phyloP scores from a whole-genome alignment of 2,797 vertebrate species.

The Myotis vivesi region DNA sequence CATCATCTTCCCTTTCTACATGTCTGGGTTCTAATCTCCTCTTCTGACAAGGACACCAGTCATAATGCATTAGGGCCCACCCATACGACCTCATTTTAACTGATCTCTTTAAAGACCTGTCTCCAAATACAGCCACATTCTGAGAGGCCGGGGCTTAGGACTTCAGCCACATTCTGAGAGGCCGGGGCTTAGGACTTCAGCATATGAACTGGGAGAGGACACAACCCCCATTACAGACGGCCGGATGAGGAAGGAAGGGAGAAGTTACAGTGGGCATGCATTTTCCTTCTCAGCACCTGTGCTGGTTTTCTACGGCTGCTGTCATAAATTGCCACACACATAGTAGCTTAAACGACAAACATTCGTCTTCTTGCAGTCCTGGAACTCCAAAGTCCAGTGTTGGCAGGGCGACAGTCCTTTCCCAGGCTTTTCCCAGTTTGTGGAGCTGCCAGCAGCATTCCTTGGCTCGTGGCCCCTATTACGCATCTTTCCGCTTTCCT shows the following conservation, averaged over 20 bases:
- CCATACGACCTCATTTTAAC: not conserved
- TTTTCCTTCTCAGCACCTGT: not conserved
- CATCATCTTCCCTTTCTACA: not conserved
- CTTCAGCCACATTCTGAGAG: not conserved
- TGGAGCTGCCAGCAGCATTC: not conserved
- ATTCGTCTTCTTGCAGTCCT: not conserved
- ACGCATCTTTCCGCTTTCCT: not conserved
- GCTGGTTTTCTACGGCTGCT: not conserved
- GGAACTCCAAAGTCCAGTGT: not conserved
- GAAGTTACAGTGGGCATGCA: fast-evolving
- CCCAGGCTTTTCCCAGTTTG: not conserved
- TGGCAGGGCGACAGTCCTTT: not conserved
- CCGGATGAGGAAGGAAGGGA: not conserved
- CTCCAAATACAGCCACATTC: not conserved
- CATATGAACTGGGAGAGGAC: not conserved
- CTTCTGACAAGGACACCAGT: not conserved
- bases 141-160: not conserved
- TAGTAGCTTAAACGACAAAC: not conserved
- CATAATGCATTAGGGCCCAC: not conserved
- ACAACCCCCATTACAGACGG: not conserved
- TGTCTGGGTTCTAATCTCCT: not conserved
- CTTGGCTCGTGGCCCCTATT: fast-evolving
- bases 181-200: not conserved
- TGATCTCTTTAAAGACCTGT: not conserved
- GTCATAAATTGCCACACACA: not conserved